Percentiles rank a stretch among this genome's conserved stretches.
Evolutionary conservation across 2,888 invertebrate species (phyloP).

Genomic region (Melolontha melolontha): DNA sequence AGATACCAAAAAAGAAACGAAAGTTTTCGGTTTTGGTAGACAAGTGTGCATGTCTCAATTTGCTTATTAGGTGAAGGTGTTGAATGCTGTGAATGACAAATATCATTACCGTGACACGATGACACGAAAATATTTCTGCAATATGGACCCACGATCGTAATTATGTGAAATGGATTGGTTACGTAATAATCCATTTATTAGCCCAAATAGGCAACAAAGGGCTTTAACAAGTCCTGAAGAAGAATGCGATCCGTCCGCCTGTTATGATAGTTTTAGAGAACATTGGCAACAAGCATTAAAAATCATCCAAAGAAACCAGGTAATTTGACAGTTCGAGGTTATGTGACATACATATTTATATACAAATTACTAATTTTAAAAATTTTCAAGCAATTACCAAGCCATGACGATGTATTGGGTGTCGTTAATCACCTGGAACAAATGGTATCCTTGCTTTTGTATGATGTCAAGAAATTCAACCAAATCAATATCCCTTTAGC

Average conservation of each 20-base stretch:
- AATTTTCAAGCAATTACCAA: conserved; percentile 68
- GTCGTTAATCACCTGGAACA: conserved; percentile 94
- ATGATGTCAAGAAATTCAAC: conserved; percentile 78
- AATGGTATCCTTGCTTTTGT: conserved; percentile 84
- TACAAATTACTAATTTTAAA: conserved; percentile 27
- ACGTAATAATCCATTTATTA: conserved; percentile 57
- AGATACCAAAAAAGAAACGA: conserved; percentile 7
- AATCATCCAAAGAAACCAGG: conserved; percentile 82
- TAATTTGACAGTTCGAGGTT: conserved; percentile 56
- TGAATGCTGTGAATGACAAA: conserved; percentile 1
- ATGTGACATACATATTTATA: conserved; percentile 39
- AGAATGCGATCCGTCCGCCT: conserved; percentile 83
- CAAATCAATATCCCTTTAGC: conserved; percentile 67
- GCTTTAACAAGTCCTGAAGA: conserved; percentile 54
- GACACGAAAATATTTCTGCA: conserved; percentile 32
- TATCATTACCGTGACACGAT: conserved; percentile 26
- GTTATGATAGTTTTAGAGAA: conserved; percentile 92
- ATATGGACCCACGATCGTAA: conserved; percentile 15
- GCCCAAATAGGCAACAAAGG: conserved; percentile 56
- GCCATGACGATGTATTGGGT: conserved; percentile 88
- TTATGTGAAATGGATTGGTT: conserved; percentile 61
- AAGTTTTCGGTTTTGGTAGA: conserved; percentile 2
- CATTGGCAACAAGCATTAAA: conserved; percentile 94
- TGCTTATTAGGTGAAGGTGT: conserved; percentile 15
- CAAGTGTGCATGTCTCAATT: conserved; percentile 8